Evolutionary conservation across 2,113 vertebrate genomes (phyloP), one percentile per base, ranked within the genome.

Genomic region (Hypomesus transpacificus): DNA sequence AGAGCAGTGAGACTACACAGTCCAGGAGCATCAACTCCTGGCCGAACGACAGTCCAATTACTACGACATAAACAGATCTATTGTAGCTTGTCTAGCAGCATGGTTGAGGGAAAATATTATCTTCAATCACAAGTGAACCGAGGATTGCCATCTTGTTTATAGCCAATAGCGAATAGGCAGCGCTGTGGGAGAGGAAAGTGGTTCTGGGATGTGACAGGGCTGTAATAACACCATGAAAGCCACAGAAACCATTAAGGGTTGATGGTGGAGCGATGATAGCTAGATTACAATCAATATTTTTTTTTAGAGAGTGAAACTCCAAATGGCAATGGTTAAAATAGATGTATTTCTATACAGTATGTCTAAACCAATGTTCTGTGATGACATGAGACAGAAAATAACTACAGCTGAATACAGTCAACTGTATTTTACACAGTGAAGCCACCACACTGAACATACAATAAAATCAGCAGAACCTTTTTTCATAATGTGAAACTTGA

Each of bases 221-320:
- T 57, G 83, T 76, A 80, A 87, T 75, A 26, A 83, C 81, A 73
- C 22, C 79, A 80, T 72, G 67, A 72, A 76, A 58, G 53, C 54
- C 61, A n/a, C 52, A 69, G 24, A 74, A 70, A 74, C 21, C 2
- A 77, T 69, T 75, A 18, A 31, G 26, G 56, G 28, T 68, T 28
- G 11, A 24, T 69, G 73, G 24, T 58, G 28, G 20, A 58, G 60
- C 17, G 4, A 79, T 58, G 2, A n/a, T 46, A 34, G 22, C 16
- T 62, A 53, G 73, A 75, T 73, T 53, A 68, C 53, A 39, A 85
- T 74, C 53, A 57, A 71, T 61, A 68, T 46, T 46, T 39, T 5
- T 8, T 39, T 46, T 46, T 11, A 46, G 39, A 46, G 39, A 46
- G 39, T 9, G 8, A 46, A 46, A 46, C 39, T 46, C 39, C 39